A percentile compares a stretch with the other conserved stretches of the same genome.
Evolutionary conservation across 2,113 vertebrate species (phyloP).

Genomic region (Osmerus eperlanus): DNA sequence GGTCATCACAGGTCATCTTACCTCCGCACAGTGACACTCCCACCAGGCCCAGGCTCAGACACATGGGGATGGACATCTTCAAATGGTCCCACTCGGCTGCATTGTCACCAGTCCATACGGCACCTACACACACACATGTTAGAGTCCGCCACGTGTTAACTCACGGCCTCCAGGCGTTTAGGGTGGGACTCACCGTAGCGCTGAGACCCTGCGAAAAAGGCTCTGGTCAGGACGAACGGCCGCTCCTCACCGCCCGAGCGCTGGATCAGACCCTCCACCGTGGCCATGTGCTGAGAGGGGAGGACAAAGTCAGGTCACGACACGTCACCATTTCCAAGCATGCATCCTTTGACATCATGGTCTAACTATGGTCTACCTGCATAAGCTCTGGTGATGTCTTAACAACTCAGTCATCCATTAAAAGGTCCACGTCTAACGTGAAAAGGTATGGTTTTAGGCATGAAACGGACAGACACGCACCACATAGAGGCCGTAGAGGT

Average conservation of each 20-base stretch:
- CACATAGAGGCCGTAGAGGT: conserved; percentile 88
- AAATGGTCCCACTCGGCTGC: conserved; percentile 88
- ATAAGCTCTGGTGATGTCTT: too few relatives aligned
- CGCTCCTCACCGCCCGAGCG: conserved; percentile 83
- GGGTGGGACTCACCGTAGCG: conserved; percentile 74
- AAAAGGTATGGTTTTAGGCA: background rate
- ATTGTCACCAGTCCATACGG: conserved; percentile 91
- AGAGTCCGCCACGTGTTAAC: background rate
- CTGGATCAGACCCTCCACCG: conserved; percentile 78
- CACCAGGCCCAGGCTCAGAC: conserved; percentile 81
- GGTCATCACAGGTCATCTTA: conserved; percentile 51
- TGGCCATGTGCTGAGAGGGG: conserved; percentile 83
- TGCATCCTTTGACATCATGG: too few relatives aligned
- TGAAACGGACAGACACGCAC: conserved; percentile 59
- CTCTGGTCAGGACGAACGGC: conserved; percentile 84
- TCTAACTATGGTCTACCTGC: too few relatives aligned
- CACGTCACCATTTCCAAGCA: background rate
- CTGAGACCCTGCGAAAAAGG: conserved; percentile 90
- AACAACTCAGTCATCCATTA: too few relatives aligned
- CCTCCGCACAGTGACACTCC: conserved; percentile 90
- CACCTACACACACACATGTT: conserved; percentile 66
- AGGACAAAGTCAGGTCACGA: background rate
- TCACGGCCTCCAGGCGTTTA: background rate
- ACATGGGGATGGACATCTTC: conserved; percentile 89
- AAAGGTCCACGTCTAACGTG: background rate